Base-by-base conservation (phyloP, 2,113 vertebrate genomes). In the Dryoscopus gambensis region DNA sequence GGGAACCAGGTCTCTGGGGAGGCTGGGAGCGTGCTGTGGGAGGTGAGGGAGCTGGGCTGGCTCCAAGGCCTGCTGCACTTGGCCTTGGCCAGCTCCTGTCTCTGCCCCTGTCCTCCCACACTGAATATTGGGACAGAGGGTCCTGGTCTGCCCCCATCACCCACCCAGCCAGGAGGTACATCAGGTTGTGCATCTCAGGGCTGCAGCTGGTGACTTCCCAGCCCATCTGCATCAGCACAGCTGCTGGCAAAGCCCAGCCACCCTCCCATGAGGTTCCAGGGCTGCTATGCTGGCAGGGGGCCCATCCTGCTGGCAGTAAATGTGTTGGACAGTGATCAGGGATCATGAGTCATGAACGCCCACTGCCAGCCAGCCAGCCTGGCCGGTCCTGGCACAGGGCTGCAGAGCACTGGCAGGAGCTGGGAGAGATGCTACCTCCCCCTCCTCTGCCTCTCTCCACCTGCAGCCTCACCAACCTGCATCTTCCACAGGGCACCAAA, bases 281-380 rank as follows among this genome's bases (percentile, higher is more conserved):
- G 82, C 84, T 81, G 68, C 76, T 3, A 35, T 25, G 89, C 64
- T 91, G 85, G 91, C n/a, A 0, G 40, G 35, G 64, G 44, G 80
- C 93, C 90, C 19, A 0, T 65, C 25, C 87, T 77, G 91, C 87
- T 57, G 85, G 69, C 80, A 79, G 44, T n/a, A 39, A 81, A 67
- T 62, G 78, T 92, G 85, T 84, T 11, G 14, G 81, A 28, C 47
- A 71, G 82, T 11, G 60, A 91, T 42, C 47, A 18, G 84, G 75
- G 82, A 90, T 75, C 75, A 73, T 57, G 95, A 96, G 69, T 89
- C 95, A 82, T 27, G 3, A 78, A 92, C 23, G 1, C 90, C 87
- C 79, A 73, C 62, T 0, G 0, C 33, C 59, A 47, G 56, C 28
- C 79, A 78, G 71, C 15, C 90, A 70, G 73, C 83, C 57, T 11